These are phyloP conservation scores for Orthonevra nobilis DNA, from an alignment of 2,888 invertebrate species.

Conservation along the genomic window DNA sequence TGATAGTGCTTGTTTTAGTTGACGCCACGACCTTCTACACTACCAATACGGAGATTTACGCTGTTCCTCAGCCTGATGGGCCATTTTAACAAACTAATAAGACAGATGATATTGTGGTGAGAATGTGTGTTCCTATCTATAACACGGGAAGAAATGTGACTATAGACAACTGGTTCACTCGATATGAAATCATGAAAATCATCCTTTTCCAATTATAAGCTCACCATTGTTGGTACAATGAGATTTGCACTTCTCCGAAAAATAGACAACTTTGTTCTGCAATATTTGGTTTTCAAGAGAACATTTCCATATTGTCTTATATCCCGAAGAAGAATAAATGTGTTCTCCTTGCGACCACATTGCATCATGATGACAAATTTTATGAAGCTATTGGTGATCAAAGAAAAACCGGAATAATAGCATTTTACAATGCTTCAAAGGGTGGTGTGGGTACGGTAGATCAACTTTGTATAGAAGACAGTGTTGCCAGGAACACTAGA, in stretches of 20 bases:
- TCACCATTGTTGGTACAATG: conserved; percentile 11
- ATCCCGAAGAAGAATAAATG: background rate
- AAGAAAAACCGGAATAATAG: too few species aligned
- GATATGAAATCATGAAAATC: conserved; percentile 4
- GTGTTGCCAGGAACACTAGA: background rate
- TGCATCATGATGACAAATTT: too few species aligned
- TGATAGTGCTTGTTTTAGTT: too few species aligned
- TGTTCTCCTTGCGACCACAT: too few species aligned
- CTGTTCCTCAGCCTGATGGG: conserved; percentile 15
- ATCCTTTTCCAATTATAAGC: conserved; percentile 9
- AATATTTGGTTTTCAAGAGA: too few species aligned
- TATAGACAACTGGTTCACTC: conserved; percentile 13
- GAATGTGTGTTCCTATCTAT: conserved; percentile 13
- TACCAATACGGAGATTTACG: conserved; percentile 19
- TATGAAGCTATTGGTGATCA: too few species aligned
- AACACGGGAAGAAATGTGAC: conserved; percentile 13
- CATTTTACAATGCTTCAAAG: too few species aligned
- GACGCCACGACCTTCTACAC: conserved; percentile 5
- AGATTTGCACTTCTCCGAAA: too few species aligned
- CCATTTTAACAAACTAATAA: too few species aligned
- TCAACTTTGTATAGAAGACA: background rate
- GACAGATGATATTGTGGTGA: conserved; percentile 12
- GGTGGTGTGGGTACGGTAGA: too few species aligned
- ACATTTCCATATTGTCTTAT: background rate
- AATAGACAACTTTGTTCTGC: too few species aligned